These are phyloP conservation scores for Pomacea maculata DNA, from an alignment of 1,140 invertebrate genomes.

Conservation along the genomic window DNA sequence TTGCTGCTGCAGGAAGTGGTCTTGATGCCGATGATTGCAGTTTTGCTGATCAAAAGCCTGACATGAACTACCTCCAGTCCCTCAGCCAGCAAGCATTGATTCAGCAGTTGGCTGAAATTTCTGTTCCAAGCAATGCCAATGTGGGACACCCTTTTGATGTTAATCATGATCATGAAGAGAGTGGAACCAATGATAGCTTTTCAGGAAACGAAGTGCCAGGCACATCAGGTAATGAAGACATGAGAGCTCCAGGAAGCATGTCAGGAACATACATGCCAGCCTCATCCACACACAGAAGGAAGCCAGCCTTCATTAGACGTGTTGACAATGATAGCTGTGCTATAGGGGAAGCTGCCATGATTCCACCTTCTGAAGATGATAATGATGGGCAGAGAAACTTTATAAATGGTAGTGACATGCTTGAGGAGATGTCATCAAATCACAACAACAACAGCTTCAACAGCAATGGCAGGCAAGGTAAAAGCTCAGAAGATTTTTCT, in stretches of 20 bases:
- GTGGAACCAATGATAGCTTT: no score
- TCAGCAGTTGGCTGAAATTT: slow-evolving; percentile 18
- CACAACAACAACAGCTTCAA: not conserved
- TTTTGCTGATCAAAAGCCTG: not conserved
- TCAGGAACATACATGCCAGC: not conserved
- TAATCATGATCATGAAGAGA: no score
- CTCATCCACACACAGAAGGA: slow-evolving; percentile 16
- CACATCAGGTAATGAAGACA: no score
- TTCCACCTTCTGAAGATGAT: not conserved
- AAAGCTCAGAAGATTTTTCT: no score
- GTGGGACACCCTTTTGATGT: no score
- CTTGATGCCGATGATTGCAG: not conserved
- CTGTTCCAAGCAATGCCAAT: not conserved
- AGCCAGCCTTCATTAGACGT: slow-evolving; percentile 18
- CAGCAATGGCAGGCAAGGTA: not conserved
- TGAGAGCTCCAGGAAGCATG: not conserved
- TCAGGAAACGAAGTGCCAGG: no score
- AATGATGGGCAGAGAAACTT: no score
- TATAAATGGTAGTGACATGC: no score
- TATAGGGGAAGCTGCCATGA: not conserved
- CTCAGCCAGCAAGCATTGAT: slow-evolving; percentile 18
- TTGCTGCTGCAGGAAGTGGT: not conserved
- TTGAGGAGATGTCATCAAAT: not conserved
- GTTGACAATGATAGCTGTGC: slow-evolving; percentile 6
- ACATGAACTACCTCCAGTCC: slow-evolving; percentile 5